Evolutionary conservation across 1,140 invertebrate genomes (phyloP).

Genomic region (Eriocheir sinensis): DNA sequence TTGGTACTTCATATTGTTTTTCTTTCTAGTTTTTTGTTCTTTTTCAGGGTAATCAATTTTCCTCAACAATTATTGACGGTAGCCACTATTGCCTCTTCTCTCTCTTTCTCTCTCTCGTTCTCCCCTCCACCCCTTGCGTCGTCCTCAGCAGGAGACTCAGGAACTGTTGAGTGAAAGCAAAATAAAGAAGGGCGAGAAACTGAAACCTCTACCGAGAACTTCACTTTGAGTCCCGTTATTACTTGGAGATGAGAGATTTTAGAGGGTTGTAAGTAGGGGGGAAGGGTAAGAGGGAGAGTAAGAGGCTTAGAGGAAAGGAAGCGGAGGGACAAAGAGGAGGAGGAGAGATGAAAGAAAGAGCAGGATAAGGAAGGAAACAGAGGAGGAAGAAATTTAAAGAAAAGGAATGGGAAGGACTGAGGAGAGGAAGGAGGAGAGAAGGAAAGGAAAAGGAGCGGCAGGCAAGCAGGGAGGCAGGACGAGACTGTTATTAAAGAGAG

Average conservation of each 20-base stretch:
- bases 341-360: background rate
- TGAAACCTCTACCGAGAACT: background rate
- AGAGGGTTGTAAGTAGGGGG: background rate
- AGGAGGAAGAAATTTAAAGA: too few species aligned
- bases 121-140: background rate
- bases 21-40: too few species aligned
- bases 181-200: too few species aligned
- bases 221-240: background rate
- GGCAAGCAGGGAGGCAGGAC: background rate
- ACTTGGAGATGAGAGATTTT: constrained; percentile 20
- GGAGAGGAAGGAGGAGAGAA: background rate
- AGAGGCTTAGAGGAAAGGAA: background rate
- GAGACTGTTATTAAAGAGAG: background rate
- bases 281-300: background rate
- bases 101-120: background rate
- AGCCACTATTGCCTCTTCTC: background rate
- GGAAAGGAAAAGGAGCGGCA: background rate
- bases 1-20: too few species aligned
- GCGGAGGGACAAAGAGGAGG: too few species aligned
- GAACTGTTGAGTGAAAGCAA: background rate
- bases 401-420: background rate
- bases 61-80: too few species aligned
- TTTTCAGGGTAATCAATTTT: too few species aligned
- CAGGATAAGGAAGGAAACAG: background rate
- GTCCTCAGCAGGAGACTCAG: background rate